Base-by-base conservation (phyloP, 1,140 invertebrate genomes). In the Muscidifurax raptorellus region DNA sequence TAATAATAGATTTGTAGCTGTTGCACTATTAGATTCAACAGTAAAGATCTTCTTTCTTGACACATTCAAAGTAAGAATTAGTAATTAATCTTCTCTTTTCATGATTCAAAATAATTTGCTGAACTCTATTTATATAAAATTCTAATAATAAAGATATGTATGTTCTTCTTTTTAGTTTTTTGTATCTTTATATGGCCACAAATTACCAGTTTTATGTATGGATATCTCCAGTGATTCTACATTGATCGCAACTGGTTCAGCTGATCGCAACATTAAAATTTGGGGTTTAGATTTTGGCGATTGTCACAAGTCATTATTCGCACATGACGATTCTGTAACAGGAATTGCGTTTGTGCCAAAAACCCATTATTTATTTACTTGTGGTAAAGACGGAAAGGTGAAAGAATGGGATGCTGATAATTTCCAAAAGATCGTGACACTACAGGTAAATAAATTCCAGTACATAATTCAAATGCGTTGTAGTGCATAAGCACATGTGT, bases 221-320 rank as follows among this genome's bases (percentile, higher is more conserved):
- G 98, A 99, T 90, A 99, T 99, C 86, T 98, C 97, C 1, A 96
- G 96, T 87, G 99, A 99, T 93, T 97, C 96, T 0, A 95, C 95
- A 2, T 89, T 99, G 1, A 96, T 99, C 84, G 97, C 96, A 2
- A 99, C 99, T 0, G 99, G 98, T 30, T 99, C 98, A 25, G 96
- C 96, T 0, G 99, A 99, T 93, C 95, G 98, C 28, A 99, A 98
- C 92, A 95, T 99, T 6, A 99, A 99, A 94, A 97, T 99, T 86
- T 99, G 99, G 99, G 98, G 99, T 71, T 95, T 99, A 91, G 98
- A 99, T 92, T 99, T 99, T 93, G 99, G 99, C 27, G 98, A 99
- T 92, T 99, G 98, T 89, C 97, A 97, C 90, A 96, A 95, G 87
- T 97, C 96, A 0, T 92, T 97, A 81, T 96, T 97, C 93, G 98